A percentile compares a stretch with the other conserved stretches of the same genome.
Evolutionary conservation across 2,797 vertebrate species (phyloP).

Genomic region (Squalus acanthias): DNA sequence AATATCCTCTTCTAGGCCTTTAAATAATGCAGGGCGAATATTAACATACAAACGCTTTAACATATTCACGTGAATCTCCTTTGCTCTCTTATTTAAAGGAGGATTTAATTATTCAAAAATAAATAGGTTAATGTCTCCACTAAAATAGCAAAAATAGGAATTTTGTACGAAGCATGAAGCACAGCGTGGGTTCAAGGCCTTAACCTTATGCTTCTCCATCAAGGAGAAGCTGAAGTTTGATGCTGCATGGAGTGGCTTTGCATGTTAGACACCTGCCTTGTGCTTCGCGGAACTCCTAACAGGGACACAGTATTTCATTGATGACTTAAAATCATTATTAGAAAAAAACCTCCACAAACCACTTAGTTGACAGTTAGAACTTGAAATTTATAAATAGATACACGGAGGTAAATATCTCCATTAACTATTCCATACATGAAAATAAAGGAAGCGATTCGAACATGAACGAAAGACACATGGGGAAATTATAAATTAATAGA

Average conservation of each 20-base stretch:
- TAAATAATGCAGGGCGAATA: conserved; percentile 12
- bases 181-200: background rate
- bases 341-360: background rate
- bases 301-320: background rate
- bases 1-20: background rate
- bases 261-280: background rate
- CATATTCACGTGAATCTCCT: background rate
- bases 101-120: background rate
- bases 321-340: background rate
- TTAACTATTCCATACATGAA: conserved; percentile 10
- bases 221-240: background rate
- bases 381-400: background rate
- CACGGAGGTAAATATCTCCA: background rate
- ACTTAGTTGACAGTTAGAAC: background rate
- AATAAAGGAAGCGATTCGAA: background rate
- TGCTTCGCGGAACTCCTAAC: background rate
- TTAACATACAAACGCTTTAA: background rate
- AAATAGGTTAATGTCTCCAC: background rate
- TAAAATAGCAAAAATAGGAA: background rate
- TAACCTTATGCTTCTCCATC: background rate
- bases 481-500: background rate
- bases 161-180: background rate
- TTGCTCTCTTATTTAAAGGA: background rate
- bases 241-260: background rate
- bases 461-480: background rate